Conservation (phyloP, 2,797 vertebrate species). For the Rhadinocentrus ornatus region DNA sequence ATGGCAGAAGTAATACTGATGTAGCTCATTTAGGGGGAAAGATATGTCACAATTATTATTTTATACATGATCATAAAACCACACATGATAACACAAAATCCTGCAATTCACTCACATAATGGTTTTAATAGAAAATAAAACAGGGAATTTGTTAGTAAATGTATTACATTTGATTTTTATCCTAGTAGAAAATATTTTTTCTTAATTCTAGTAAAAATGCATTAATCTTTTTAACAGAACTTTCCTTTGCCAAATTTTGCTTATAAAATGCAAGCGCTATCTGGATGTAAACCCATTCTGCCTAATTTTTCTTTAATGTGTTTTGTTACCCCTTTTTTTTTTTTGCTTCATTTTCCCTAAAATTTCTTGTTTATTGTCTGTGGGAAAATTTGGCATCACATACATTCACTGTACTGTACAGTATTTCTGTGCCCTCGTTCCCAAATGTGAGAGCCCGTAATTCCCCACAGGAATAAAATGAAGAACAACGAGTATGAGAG, state of each 20-base stretch:
- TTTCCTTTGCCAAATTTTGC: neutral
- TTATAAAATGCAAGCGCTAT: neutral
- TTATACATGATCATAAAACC: neutral
- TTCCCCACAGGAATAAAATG: constrained; percentile 90
- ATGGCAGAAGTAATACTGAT: constrained; percentile 51
- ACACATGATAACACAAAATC: neutral
- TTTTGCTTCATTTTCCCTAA: constrained; percentile 34
- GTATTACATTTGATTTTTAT: neutral
- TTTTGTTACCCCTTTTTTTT: constrained; percentile 17
- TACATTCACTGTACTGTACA: constrained; percentile 59
- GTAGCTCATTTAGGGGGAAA: neutral
- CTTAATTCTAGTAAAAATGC: neutral
- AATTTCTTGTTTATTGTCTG: constrained; percentile 45
- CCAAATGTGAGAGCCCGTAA: constrained; percentile 68
- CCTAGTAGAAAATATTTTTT: neutral
- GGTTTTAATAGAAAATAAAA: neutral
- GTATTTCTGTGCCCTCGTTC: constrained; percentile 70
- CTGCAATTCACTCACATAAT: neutral
- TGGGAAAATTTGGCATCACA: constrained; percentile 36
- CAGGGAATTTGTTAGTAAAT: neutral
- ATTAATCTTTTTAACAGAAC: neutral
- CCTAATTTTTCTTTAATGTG: constrained; percentile 5
- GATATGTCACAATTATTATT: neutral
- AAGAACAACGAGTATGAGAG: constrained; percentile 96
- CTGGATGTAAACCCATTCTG: neutral